Evolutionary conservation across 2,888 invertebrate genomes (phyloP).

Genomic region (Nudaria mundana): DNA sequence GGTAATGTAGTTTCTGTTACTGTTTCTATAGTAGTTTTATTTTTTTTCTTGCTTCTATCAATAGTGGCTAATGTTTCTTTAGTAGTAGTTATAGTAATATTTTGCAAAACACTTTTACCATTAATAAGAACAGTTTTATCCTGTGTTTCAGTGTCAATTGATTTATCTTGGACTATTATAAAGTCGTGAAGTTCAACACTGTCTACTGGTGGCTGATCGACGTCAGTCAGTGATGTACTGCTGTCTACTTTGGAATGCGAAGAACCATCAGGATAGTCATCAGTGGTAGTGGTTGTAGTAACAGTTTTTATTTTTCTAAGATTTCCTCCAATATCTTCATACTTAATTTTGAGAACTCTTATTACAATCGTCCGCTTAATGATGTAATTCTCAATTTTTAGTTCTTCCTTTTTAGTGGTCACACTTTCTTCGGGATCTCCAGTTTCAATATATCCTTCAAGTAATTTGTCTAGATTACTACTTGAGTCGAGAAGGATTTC

Average conservation of each 20-base stretch:
- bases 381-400: conserved; percentile 43
- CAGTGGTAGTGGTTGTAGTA: conserved; percentile 61
- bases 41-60: conserved; percentile 58
- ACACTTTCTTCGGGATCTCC: conserved; percentile 63
- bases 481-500: conserved; percentile 53
- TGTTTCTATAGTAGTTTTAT: conserved; percentile 64
- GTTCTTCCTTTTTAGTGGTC: conserved; percentile 57
- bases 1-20: conserved; percentile 61
- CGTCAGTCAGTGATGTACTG: conserved; percentile 60
- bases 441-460: conserved; percentile 42
- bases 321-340: conserved; percentile 49
- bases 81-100: conserved; percentile 60
- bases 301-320: conserved; percentile 64
- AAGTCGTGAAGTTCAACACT: conserved; percentile 54
- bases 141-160: conserved; percentile 51
- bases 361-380: conserved; percentile 62
- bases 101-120: conserved; percentile 58
- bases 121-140: conserved; percentile 53
- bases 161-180: conserved; percentile 51
- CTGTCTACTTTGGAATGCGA: conserved; percentile 64
- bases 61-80: conserved; percentile 56
- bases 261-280: conserved; percentile 72
- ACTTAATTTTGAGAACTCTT: conserved; percentile 56
- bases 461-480: conserved; percentile 57
- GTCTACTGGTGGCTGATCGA: conserved; percentile 46